Evolutionary conservation across 2,113 vertebrate species (phyloP), one percentile per base, ranked within the genome.

Genomic region (Limnothrissa miodon): DNA sequence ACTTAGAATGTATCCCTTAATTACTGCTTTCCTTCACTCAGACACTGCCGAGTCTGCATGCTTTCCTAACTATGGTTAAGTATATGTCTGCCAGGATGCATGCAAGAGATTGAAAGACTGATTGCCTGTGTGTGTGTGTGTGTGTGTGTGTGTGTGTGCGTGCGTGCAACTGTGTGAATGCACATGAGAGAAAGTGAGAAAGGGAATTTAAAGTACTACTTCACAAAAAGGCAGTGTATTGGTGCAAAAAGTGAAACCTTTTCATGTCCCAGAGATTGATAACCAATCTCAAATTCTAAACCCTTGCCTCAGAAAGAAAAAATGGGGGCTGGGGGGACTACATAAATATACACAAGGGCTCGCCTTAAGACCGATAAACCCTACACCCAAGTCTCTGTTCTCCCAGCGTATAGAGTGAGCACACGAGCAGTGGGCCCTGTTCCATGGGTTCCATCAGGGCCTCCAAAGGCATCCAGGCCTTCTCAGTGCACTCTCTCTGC

Each of bases 1-100:
- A 86, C 87, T 90, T 87, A 29, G 86, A 78, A 81, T 79, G 86
- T 83, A 89, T 90, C 51, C 81, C 83, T 48, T 87, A 89, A 88
- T 88, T 87, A 84, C 84, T 56, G 82, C 80, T 85, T 79, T 83
- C 79, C 11, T 74, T 85, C 44, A 48, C 85, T 84, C 45, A 59
- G 79, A 84, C 84, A 81, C 86, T 84, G 29, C 59, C 80, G 17
- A 10, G 62, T 66, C 79, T 82, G 59, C 70, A 66, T 82, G 83
- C 10, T 80, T 85, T 36, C 45, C 86, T 29, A 84, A 45, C 80
- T 86, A 45, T 36, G 82, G 78, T 85, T 82, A 85, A 79, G 82
- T 42, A n/a, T 46, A 70, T 42, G 42, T 70, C 62, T 70, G 62
- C 62, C 62, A 36, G 29, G 59, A 66, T 66, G 25, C 62, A 36